phyloP scores from a whole-genome alignment of 2,113 vertebrate species.

The Trematomus loennbergii region DNA sequence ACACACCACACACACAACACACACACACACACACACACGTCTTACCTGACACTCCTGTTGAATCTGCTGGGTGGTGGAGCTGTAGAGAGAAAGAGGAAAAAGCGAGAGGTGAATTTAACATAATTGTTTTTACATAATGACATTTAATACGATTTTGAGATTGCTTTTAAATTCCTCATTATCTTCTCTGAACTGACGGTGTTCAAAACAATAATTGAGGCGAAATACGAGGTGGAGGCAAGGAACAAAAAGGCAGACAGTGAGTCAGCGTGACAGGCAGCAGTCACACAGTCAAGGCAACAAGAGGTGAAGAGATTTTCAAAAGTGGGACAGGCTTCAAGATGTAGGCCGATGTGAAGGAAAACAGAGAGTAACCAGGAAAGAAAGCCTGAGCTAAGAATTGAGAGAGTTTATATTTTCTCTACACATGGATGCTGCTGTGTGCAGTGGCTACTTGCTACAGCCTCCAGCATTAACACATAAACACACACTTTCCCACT shows the following conservation, averaged over 20 bases:
- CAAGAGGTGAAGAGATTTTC: slow-evolving; percentile 23
- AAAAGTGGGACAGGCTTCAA: slow-evolving; percentile 20
- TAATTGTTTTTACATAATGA: slow-evolving; percentile 27
- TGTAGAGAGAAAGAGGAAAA: slow-evolving; percentile 76
- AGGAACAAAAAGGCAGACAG: background rate
- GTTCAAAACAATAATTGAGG: slow-evolving; percentile 1
- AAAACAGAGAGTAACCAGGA: background rate
- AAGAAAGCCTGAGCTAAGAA: slow-evolving; percentile 4
- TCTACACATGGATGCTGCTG: slow-evolving; percentile 5
- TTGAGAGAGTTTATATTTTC: slow-evolving; percentile 15
- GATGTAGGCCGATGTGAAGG: background rate
- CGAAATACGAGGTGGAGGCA: background rate
- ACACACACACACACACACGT: slow-evolving; percentile 41
- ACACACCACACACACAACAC: too few relatives aligned
- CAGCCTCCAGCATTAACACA: background rate
- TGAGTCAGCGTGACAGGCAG: slow-evolving; percentile 11
- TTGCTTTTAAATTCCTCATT: slow-evolving; percentile 32
- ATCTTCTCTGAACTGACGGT: background rate
- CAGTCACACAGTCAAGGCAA: background rate
- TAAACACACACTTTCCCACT: background rate
- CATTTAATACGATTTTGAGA: slow-evolving; percentile 35
- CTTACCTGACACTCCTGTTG: slow-evolving; percentile 96
- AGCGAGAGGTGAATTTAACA: slow-evolving; percentile 38
- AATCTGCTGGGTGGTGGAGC: slow-evolving; percentile 92
- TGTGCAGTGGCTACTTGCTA: slow-evolving; percentile 1